Evolutionary conservation across 2,888 invertebrate genomes (phyloP), one percentile per base, ranked within the genome.

Genomic region (Tipula helvola): DNA sequence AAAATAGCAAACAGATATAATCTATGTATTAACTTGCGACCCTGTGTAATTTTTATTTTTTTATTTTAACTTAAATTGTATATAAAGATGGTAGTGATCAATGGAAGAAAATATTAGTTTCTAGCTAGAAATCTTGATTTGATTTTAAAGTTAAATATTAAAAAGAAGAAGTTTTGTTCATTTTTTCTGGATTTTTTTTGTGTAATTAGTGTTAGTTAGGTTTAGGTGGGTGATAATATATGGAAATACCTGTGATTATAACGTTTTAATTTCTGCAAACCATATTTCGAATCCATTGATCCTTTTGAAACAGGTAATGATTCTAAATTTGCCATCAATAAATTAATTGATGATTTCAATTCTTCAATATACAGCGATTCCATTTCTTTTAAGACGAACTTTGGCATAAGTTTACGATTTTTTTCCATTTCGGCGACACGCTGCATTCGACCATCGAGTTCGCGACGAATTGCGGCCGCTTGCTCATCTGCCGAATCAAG

Each of bases 361-460:
- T 99, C 99, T 93, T 99, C 99, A 90, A 99, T 96, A 93, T 98
- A 99, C 90, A 99, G 94, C 87, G 98, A 97, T 93, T 99, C 99
- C 99, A 99, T 99, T 93, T 99, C 99, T 94, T 99, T 99, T 89
- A 99, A 94, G 88, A 99, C 98, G 93, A 99, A 99, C 93, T 98
- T 98, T 89, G 99, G 99, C 97, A 98, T 98, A 90, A 99, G 92
- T 93, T 98, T 98, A 89, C 98, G 96, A 92, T 98, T 98, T 94
- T 96, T 97, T 92, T 98, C 98, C 97, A 99, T 98, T 93, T 99
- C 98, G 89, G 97, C 96, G 88, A 98, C 97, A 92, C 96, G 96
- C 91, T 99, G 98, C 94, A 99, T 96, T 91, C 99, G 95, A 88
- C 99, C 98, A 92, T 99, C 99, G 89, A 99, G 93, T 93, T 99